Percentiles rank a stretch among this genome's conserved stretches.
phyloP scores from a whole-genome alignment of 2,797 vertebrate species.

The Premnoplex brunnescens region DNA sequence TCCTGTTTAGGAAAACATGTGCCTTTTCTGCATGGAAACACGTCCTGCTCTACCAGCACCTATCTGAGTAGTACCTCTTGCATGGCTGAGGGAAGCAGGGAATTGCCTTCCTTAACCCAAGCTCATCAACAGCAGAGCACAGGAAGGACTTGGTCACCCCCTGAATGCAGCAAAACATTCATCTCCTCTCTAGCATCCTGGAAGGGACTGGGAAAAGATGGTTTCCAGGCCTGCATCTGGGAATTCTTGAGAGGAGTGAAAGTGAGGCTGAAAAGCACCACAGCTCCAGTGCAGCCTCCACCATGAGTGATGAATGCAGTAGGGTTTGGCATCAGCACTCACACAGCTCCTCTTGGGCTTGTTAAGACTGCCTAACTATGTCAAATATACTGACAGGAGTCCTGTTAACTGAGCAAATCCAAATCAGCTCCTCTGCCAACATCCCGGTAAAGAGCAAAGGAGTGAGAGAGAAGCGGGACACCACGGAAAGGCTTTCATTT shows the following conservation, averaged over 20 bases:
- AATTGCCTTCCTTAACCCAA: background rate
- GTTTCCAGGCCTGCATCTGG: background rate
- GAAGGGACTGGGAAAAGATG: background rate
- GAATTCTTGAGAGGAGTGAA: background rate
- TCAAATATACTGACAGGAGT: background rate
- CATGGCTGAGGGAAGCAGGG: background rate
- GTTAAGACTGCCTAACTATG: background rate
- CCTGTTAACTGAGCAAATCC: background rate
- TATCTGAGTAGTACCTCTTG: rapidly evolving
- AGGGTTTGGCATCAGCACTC: background rate
- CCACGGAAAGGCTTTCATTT: background rate
- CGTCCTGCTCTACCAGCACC: background rate
- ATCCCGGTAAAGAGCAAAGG: background rate
- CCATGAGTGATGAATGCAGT: background rate
- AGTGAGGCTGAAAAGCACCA: background rate
- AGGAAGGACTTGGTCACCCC: background rate
- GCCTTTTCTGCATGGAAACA: background rate
- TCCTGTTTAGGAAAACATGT: background rate
- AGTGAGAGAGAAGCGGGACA: background rate
- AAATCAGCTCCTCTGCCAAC: background rate
- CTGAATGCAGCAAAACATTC: background rate
- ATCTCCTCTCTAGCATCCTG: background rate
- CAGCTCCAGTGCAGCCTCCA: rapidly evolving
- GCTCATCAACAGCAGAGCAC: background rate
- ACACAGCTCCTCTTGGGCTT: background rate